Evolutionary conservation across 2,113 vertebrate genomes (phyloP), one percentile per base, ranked within the genome.

Genomic region (Sorex araneus): DNA sequence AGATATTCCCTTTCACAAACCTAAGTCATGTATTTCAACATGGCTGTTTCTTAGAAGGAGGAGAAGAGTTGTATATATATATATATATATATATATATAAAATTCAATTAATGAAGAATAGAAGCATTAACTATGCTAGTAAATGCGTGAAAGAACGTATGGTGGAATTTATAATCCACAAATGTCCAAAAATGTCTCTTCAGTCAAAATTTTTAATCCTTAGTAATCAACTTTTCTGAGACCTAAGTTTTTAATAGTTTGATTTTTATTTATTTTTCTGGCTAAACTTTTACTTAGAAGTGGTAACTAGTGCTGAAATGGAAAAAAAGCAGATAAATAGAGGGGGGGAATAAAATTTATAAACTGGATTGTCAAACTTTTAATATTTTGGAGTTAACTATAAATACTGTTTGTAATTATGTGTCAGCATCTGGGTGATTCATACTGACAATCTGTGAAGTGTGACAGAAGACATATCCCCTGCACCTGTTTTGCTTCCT

Each of bases 251-350:
- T 95, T 45, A 73, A 64, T 4, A 83, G 43, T 45, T 54, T 85
- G 74, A 73, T 18, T 89, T 89, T 89, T 86, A 30, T 85, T 91
- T 84, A 32, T 89, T 75, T 40, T 92, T 80, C 4, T 73, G 73
- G 15, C 28, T 60, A 64, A 15, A 40, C 2, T 93, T 66, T 34
- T 86, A 80, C 60, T 88, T 85, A 60, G 9, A 16, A 60, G 32
- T 75, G 10, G 74, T 82, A 75, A 43, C 3, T 90, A 87, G 40
- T 19, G 66, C 25, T 92, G 64, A 86, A 82, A 80, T 66, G 64
- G 73, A 86, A 86, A 75, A 75, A 70, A 88, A 89, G 13, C 43
- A 70, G 10, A 19, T 40, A 27, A 70, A 76, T n/a, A 64, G 70
- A 34, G 30, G 16, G 5, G 40, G 21, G 67, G 9, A 47, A 2